phyloP scores from a whole-genome alignment of 1,140 invertebrate species.

The Drosophila teissieri region DNA sequence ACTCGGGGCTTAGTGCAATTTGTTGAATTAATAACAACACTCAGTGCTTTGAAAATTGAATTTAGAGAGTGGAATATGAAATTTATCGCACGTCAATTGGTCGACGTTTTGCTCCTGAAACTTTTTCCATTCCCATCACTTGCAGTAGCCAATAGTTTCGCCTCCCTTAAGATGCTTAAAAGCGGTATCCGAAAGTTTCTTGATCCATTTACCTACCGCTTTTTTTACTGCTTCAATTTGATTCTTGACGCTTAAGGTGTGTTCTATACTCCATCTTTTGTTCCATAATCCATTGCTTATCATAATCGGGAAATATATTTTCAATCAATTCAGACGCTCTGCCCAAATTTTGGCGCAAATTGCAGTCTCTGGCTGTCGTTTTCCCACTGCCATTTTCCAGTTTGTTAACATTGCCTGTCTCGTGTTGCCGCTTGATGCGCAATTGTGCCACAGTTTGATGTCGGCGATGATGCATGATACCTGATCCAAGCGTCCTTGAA shows the following conservation, averaged over 20 bases:
- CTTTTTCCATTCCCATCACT: neutral
- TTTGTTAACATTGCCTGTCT: neutral
- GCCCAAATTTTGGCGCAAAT: no score
- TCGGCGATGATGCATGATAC: constrained; percentile 29
- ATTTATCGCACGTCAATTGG: constrained; percentile 9
- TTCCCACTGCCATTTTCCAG: neutral
- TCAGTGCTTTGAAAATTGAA: constrained; percentile 3
- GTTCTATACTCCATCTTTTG: no score
- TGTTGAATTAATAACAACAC: constrained; percentile 19
- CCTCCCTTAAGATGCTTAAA: neutral
- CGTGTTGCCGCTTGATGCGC: neutral
- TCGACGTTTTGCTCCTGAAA: neutral
- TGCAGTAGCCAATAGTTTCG: neutral
- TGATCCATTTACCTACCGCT: no score
- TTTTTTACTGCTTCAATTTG: neutral
- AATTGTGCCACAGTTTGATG: constrained; percentile 3
- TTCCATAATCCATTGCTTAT: no score
- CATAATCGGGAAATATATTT: no score
- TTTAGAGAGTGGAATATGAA: constrained; percentile 5
- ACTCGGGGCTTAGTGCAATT: constrained; percentile 17
- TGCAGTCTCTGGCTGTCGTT: neutral
- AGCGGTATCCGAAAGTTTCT: neutral
- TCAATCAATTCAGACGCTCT: no score
- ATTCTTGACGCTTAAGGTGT: no score
- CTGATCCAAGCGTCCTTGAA: constrained; percentile 5